Evolutionary conservation across 2,113 vertebrate species (phyloP).

Genomic region (Orthonyx spaldingii): DNA sequence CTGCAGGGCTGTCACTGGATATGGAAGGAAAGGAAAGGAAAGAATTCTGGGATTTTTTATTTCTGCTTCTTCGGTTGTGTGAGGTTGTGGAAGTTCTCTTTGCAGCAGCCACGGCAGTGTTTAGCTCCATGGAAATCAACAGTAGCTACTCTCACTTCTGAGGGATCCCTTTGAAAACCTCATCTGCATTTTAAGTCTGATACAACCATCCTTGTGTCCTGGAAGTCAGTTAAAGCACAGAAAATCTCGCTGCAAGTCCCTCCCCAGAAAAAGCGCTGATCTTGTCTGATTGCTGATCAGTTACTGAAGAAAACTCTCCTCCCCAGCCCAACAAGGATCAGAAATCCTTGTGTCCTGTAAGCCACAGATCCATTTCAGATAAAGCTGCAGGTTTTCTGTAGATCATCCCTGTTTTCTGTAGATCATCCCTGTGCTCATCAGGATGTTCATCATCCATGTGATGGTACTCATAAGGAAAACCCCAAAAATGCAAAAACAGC

Average conservation of each 20-base stretch:
- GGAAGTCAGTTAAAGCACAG: not conserved
- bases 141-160: not conserved
- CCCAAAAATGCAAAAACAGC: fast-evolving
- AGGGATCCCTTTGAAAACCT: not conserved
- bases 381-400: not conserved
- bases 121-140: not conserved
- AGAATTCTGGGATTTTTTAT: not conserved
- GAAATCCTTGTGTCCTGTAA: not conserved
- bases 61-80: not conserved
- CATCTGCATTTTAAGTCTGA: conserved; percentile 16
- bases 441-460: not conserved
- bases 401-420: too few species aligned
- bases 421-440: not conserved
- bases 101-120: not conserved
- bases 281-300: not conserved
- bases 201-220: not conserved
- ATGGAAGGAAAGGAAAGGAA: not conserved
- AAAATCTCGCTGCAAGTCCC: not conserved
- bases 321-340: not conserved
- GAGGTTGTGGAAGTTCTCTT: not conserved
- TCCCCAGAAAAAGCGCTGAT: not conserved
- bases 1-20: not conserved
- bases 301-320: not conserved
- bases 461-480: not conserved
- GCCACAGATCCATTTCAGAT: not conserved